These are phyloP conservation scores for Synanthedon tipuliformis DNA, from an alignment of 2,888 invertebrate species.

Conservation along the genomic window DNA sequence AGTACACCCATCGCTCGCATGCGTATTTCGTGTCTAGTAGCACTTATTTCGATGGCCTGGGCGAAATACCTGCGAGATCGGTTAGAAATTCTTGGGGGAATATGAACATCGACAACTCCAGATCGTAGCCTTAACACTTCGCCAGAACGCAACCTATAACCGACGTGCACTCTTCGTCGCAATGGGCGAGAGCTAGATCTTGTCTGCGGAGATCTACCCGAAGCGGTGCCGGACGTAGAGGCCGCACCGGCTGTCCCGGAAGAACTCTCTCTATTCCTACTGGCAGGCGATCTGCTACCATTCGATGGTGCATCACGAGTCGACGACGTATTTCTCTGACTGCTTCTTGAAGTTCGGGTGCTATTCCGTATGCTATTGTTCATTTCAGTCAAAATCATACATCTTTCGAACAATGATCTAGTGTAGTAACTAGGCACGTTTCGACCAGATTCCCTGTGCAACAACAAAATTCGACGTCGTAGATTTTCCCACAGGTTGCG, in stretches of 20 bases:
- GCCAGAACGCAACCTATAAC: conserved; percentile 42
- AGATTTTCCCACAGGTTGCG: conserved; percentile 75
- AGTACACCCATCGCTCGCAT: conserved; percentile 62
- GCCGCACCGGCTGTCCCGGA: conserved; percentile 14
- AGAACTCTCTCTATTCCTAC: conserved; percentile 12
- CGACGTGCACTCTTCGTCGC: conserved; percentile 32
- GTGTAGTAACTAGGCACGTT: conserved; percentile 50
- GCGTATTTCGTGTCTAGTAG: conserved; percentile 58
- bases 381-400: conserved; percentile 54
- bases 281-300: conserved; percentile 10
- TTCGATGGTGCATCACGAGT: conserved; percentile 14
- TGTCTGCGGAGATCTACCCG: conserved; percentile 19
- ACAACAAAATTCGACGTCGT: conserved; percentile 67
- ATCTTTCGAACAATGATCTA: conserved; percentile 50
- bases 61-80: conserved; percentile 42
- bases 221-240: conserved; percentile 11
- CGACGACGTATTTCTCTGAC: conserved; percentile 18
- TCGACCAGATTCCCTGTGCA: conserved; percentile 59
- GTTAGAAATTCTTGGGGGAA: conserved; percentile 24
- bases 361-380: conserved; percentile 30
- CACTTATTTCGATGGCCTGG: conserved; percentile 48
- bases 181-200: conserved; percentile 25
- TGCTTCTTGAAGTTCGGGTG: conserved; percentile 20
- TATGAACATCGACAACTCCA: conserved; percentile 26
- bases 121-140: conserved; percentile 41